phyloP scores from a whole-genome alignment of 1,140 invertebrate species.

The Ips nitidus region DNA sequence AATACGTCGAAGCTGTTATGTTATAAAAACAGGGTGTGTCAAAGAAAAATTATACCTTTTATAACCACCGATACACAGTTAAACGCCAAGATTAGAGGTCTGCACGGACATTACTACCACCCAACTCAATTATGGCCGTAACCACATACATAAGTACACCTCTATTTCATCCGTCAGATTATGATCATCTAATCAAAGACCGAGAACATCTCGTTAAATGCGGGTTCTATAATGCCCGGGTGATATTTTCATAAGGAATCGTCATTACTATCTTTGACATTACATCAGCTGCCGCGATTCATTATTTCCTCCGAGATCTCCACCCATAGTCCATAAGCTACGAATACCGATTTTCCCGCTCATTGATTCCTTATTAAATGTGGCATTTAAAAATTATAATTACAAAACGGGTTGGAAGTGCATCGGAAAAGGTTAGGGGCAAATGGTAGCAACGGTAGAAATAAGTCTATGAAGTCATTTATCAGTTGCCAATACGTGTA shows the following conservation, averaged over 20 bases:
- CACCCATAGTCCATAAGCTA: slow-evolving; percentile 22
- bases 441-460: slow-evolving; percentile 31
- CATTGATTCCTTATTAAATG: slow-evolving; percentile 29
- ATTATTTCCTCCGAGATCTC: slow-evolving; percentile 27
- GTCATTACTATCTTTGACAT: slow-evolving; percentile 28
- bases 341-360: slow-evolving; percentile 11
- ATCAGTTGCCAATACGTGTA: slow-evolving; percentile 12
- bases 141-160: slow-evolving; percentile 24
- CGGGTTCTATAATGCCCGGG: slow-evolving; percentile 1
- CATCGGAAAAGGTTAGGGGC: slow-evolving; percentile 24
- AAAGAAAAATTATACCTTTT: background rate
- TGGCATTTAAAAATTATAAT: slow-evolving; percentile 36
- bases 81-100: slow-evolving; percentile 12
- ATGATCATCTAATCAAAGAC: slow-evolving; percentile 35
- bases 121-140: slow-evolving; percentile 26
- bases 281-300: slow-evolving; percentile 35
- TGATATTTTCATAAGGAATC: slow-evolving; percentile 35
- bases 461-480: slow-evolving; percentile 8
- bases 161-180: slow-evolving; percentile 35
- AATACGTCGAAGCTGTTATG: too few relatives aligned
- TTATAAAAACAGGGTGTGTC: background rate
- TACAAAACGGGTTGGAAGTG: slow-evolving; percentile 9
- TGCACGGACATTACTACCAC: slow-evolving; percentile 16
- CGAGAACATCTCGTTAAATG: slow-evolving; percentile 27
- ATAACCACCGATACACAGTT: background rate